Conservation (phyloP, 2,797 vertebrate species). For the Antrozous pallidus region DNA sequence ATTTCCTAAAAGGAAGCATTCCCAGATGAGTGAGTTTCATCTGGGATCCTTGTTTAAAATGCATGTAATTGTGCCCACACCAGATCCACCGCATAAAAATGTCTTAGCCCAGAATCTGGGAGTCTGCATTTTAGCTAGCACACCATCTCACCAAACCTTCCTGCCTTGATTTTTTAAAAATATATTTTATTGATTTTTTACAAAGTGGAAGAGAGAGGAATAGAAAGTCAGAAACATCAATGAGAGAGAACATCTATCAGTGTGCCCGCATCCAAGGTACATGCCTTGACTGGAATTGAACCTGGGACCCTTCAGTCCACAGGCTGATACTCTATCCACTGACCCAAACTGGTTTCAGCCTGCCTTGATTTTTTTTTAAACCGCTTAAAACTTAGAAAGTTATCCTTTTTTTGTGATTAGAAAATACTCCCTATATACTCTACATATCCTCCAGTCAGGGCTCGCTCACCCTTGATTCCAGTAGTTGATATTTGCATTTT, state of each 20-base stretch:
- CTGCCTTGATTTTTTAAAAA: background rate
- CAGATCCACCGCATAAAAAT: background rate
- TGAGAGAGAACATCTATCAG: too few species aligned
- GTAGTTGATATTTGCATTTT: background rate
- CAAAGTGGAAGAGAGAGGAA: background rate
- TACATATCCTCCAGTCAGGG: background rate
- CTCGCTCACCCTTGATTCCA: background rate
- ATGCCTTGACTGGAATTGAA: too few species aligned
- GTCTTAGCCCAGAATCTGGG: background rate
- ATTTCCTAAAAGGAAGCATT: background rate
- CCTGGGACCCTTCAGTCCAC: too few species aligned
- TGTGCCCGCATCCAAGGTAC: too few species aligned
- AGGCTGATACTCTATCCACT: too few species aligned
- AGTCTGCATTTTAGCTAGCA: background rate
- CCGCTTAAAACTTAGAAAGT: conserved; percentile 2
- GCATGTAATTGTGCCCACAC: background rate
- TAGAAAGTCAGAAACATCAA: too few species aligned
- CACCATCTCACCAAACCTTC: background rate
- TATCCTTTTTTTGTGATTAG: background rate
- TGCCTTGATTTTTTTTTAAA: background rate
- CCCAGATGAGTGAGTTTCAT: background rate
- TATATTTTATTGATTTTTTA: too few species aligned
- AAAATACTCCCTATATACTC: background rate
- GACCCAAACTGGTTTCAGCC: too few species aligned
- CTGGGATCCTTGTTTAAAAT: background rate